Evolutionary conservation across 2,113 vertebrate species (phyloP).

Genomic region (Irena cyanogastra): DNA sequence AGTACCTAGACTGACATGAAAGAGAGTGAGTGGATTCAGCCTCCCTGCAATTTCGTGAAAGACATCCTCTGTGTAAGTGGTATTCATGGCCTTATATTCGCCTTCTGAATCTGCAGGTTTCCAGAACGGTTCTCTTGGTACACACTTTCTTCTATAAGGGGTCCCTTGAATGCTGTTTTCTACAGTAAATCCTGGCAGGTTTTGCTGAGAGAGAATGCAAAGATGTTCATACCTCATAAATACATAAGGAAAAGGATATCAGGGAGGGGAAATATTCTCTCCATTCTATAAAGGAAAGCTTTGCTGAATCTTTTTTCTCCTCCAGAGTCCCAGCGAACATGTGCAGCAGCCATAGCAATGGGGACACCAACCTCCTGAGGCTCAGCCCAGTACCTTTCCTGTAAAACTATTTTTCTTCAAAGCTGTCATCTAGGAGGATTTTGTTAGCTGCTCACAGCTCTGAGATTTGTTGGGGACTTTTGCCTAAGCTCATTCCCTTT

Average conservation of each 20-base stretch:
- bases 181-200: not conserved
- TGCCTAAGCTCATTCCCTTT: constrained; percentile 19
- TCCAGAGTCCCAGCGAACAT: not conserved
- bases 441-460: constrained; percentile 11
- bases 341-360: not conserved
- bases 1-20: not conserved
- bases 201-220: not conserved
- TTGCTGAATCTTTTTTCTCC: not conserved
- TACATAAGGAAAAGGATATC: not conserved
- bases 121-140: not conserved
- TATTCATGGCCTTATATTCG: not conserved
- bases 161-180: constrained; percentile 24
- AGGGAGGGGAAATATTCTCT: not conserved
- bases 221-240: not conserved
- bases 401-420: constrained; percentile 24
- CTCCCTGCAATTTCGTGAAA: not conserved
- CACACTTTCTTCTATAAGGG: not conserved
- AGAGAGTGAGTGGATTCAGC: not conserved
- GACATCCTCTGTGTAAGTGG: not conserved
- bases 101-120: not conserved
- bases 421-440: constrained; percentile 13
- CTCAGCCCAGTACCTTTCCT: not conserved
- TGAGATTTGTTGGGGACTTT: constrained; percentile 14
- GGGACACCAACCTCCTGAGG: constrained; percentile 15
- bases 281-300: not conserved